Evolutionary conservation across 2,888 invertebrate genomes (phyloP), one percentile per base, ranked within the genome.

Genomic region (Ariolimax columbianus): DNA sequence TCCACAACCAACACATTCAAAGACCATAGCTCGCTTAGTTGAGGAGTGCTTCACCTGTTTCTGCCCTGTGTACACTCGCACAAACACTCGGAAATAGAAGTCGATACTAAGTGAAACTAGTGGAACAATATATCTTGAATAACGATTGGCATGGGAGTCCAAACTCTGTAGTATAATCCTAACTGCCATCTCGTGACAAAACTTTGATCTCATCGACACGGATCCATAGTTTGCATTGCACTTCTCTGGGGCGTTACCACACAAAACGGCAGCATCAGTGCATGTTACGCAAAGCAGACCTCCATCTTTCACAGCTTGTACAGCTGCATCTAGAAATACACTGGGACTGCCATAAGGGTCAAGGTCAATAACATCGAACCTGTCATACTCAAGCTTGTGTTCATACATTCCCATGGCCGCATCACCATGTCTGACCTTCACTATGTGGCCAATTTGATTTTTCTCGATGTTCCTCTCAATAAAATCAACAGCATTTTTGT

Each of bases 311-410:
- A 94, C 90, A 14, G 93, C 90, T 88, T 94, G 93, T 1, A 94
- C 92, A 40, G 93, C 93, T 0, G 92, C 90, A 90, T 94, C 94
- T 0, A 99, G 95, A 94, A 99, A 99, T 68, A 96, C 96, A 0
- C 97, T 96, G 0, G 99, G 98, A 91, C 98, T 97, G 1, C 99
- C 99, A 89, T 99, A 99, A 0, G 99, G 99, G 95, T 99, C 99
- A 85, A 99, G 94, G 94, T 99, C 99, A 81, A 99, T 96, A 0
- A 96, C 97, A 91, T 98, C 96, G 93, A 98, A 99, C 66, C 96
- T 95, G 11, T 96, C 95, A 1, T 94, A 92, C 38, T 95, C 95
- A 36, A 95, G 95, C 80, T 96, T 96, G 90, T 97, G 96, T 89
- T 91, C 89, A 82, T 93, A 92, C 94, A 94, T 94, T 17, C 94